These are phyloP conservation scores for Cottoperca gobio DNA, from an alignment of 2,797 vertebrate species.

Conservation along the genomic window DNA sequence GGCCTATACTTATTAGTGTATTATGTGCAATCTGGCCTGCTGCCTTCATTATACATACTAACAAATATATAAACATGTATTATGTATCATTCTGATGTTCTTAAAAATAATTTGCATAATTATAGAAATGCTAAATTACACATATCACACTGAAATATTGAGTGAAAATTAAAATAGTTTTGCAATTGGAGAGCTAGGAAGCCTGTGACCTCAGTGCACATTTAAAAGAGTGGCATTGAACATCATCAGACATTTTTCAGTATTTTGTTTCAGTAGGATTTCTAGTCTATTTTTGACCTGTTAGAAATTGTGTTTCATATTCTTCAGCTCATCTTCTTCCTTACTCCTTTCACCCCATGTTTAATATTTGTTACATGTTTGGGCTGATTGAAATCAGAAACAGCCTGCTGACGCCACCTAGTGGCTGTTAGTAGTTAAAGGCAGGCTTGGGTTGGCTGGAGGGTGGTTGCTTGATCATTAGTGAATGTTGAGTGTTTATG, in stretches of 20 bases:
- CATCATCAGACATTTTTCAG: background rate
- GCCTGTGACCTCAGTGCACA: background rate
- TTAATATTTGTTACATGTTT: background rate
- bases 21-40: conserved; percentile 5
- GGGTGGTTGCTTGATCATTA: background rate
- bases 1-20: background rate
- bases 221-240: background rate
- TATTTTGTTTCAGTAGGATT: background rate
- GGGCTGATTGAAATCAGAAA: conserved; percentile 3
- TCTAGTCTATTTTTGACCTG: background rate
- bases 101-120: conserved; percentile 1
- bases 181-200: background rate
- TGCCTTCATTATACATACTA: background rate
- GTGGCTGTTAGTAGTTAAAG: conserved; percentile 35
- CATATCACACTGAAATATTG: background rate
- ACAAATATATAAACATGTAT: background rate
- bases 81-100: background rate
- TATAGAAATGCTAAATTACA: background rate
- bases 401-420: conserved; percentile 54
- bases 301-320: background rate
- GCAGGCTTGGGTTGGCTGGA: background rate
- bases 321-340: background rate
- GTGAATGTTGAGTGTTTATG: background rate
- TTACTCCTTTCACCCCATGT: conserved; percentile 5
- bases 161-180: background rate